Base-by-base conservation (phyloP, 1,140 invertebrate species). In the Armadillidium nasatum region DNA sequence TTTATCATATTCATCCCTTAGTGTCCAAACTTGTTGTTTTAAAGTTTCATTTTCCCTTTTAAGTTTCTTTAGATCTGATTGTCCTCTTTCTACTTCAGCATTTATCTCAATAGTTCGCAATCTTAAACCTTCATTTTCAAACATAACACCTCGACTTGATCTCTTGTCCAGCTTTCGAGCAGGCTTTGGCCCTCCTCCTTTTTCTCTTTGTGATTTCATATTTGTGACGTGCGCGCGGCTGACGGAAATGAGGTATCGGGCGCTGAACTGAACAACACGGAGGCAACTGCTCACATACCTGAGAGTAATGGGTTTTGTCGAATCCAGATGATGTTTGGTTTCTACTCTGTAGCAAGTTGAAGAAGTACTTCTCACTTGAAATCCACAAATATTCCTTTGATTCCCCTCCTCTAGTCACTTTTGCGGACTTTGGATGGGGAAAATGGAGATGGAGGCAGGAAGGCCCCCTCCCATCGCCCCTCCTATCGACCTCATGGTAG, bases 31-130 rank as follows among this genome's bases (percentile, higher is more conserved):
- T 84, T 95, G 93, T 50, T 92, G 87, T 78, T 92, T 89, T 43
- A 95, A 85, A 83, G 93, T 91, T 81, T 95, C 93, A 85, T 95
- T 95, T 83, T 95, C 93, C 54, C 90, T 87, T 73, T 92, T 90
- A 76, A 95, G 83, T 84, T 94, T 94, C 84, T 94, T 94, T 75
- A 94, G 93, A 83, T 95, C 93, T 81, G 89, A 91, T 84, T 95
- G 93, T 81, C 93, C 93, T 92, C 91, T 89, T 85, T 95, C 93
- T 43, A 95, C 92, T 86, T 95, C 93, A n/a, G 93, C 93, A 85
- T 94, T 94, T 82, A 95, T 95, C 82, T 94, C 92, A 83, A 95
- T 94, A 23, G 93, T 95, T 78, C 93, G 89, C 82, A 95, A 85
- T 81, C 93, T 87, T n/a, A 95, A 87, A 83, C 94, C 93, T 84